Base-by-base conservation (phyloP, 2,113 vertebrate genomes). In the Coptodon bakossiorum region DNA sequence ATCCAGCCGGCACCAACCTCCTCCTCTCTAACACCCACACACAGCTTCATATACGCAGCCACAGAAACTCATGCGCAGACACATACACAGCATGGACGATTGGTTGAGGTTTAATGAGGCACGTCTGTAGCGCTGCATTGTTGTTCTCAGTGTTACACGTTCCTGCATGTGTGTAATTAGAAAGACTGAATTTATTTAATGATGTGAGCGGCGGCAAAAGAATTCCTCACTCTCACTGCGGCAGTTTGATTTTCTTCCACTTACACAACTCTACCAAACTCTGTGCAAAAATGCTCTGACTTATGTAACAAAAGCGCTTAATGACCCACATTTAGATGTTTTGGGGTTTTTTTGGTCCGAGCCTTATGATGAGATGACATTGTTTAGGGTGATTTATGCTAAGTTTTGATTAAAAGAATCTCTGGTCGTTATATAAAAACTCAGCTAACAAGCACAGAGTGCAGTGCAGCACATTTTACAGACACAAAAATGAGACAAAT, bases 71-170 rank as follows among this genome's bases (percentile, higher is more conserved):
- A 50, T 19, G 16, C 27, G 1, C 45, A 31, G 80, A 40, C 71
- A 53, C 71, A 59, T 36, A 68, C 82, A 66, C 29, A 27, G 7
- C 24, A 29, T 22, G 6, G 50, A 88, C 14, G 54, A 82, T 90
- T 88, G 85, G 86, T 56, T 85, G 11, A 31, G 8, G 45, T 87
- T 80, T 89, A 91, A 86, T 10, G 66, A 91, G 82, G 76, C 71
- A 10, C 19, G 22, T 34, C 11, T 85, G 86, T 36, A 73, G 45
- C 0, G 24, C 86, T 78, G 87, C 83, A 76, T 86, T 59, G 83
- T 82, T 88, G 81, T 90, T 88, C 71, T 81, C 17, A 3, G 36
- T 22, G 80, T 59, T 80, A 82, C 80, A 34, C 76, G 57, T 48
- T 24, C n/a, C 45, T 31, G 78, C 73, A 38, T 80, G 57, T 27